Percentiles rank a stretch among this genome's conserved stretches.
Conservation (phyloP, 1,140 invertebrate species). For the Ruditapes philippinarum region DNA sequence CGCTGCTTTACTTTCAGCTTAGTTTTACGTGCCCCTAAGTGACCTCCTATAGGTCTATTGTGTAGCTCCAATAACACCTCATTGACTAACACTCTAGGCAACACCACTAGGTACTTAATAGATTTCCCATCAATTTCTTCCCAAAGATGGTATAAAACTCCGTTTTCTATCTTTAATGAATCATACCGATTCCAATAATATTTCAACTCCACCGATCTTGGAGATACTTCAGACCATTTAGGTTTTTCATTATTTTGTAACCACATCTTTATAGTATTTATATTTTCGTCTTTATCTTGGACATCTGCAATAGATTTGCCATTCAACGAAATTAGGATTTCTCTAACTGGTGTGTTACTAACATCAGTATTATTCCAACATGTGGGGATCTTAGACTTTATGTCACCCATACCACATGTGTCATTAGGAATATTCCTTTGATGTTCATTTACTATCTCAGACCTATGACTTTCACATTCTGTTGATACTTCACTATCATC, state of each 20-base stretch:
- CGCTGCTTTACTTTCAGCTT: too few species aligned
- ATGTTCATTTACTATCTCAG: too few species aligned
- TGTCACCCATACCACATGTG: too few species aligned
- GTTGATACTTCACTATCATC: too few species aligned
- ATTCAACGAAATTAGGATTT: background rate
- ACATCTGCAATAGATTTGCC: background rate
- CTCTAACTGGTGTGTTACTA: background rate
- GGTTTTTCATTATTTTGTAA: background rate
- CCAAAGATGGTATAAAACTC: too few species aligned
- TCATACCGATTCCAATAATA: slow-evolving; percentile 23
- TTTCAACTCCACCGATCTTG: background rate
- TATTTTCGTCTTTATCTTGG: background rate
- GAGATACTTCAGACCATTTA: background rate
- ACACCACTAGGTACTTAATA: too few species aligned
- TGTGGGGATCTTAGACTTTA: too few species aligned
- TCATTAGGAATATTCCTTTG: too few species aligned
- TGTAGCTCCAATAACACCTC: background rate
- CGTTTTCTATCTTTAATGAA: too few species aligned
- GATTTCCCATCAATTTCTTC: too few species aligned
- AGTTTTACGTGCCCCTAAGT: slow-evolving; percentile 25
- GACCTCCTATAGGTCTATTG: background rate
- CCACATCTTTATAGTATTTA: background rate
- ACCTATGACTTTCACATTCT: too few species aligned
- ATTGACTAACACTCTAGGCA: too few species aligned
- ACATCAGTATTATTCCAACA: background rate